These are phyloP conservation scores for Clunio marinus DNA, from an alignment of 2,888 invertebrate species.

Conservation along the genomic window DNA sequence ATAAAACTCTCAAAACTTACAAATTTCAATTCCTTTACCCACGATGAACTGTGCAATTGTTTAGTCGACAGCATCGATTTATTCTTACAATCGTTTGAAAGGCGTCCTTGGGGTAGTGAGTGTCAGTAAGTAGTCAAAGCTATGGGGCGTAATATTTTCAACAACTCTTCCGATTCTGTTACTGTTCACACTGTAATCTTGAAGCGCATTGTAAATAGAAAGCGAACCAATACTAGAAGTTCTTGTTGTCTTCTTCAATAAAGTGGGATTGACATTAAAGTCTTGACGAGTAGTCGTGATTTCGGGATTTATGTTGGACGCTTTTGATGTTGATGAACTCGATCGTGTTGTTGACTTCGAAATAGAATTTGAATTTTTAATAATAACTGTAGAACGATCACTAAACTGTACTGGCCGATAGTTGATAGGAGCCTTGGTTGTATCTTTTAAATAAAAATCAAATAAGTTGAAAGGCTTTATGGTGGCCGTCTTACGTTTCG, in stretches of 20 bases:
- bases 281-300: neutral
- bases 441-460: conserved; percentile 24
- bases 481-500: neutral
- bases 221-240: neutral
- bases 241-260: no score
- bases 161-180: conserved; percentile 30
- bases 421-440: conserved; percentile 14
- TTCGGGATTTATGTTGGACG: neutral
- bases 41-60: no score
- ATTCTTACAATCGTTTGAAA: neutral
- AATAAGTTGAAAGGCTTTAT: conserved; percentile 16
- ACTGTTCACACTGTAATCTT: neutral
- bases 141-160: conserved; percentile 28
- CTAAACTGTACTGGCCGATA: conserved; percentile 28
- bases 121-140: conserved; percentile 31
- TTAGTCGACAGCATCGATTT: no score
- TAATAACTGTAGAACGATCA: conserved; percentile 4
- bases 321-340: conserved; percentile 12
- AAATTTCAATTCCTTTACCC: no score
- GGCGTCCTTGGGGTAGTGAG: conserved; percentile 34
- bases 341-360: neutral
- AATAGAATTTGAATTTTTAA: neutral
- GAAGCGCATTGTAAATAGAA: conserved; percentile 2
- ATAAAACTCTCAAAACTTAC: no score
- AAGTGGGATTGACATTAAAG: neutral